Conservation (phyloP, 2,113 vertebrate genomes). For the Myrmophylax atrothorax region DNA sequence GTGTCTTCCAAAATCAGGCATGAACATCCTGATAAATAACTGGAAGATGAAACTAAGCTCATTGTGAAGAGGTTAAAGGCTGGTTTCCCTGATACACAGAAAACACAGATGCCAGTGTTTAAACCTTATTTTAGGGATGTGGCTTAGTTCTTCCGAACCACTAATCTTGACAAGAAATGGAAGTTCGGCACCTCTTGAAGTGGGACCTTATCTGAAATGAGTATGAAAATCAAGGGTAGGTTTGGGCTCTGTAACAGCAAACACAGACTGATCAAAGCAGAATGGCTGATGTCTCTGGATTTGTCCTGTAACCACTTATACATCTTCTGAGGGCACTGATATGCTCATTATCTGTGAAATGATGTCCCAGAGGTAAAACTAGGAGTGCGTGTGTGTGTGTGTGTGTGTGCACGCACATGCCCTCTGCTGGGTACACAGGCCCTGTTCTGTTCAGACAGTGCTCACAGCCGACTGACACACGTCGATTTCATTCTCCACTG, state of each 20-base stretch:
- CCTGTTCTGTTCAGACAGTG: background rate
- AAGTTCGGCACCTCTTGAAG: background rate
- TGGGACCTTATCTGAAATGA: background rate
- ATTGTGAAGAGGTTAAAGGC: background rate
- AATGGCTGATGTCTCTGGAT: background rate
- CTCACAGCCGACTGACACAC: background rate
- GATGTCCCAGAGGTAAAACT: background rate
- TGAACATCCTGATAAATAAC: background rate
- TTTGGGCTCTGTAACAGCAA: background rate
- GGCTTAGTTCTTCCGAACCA: background rate
- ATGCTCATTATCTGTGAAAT: slow-evolving; percentile 21
- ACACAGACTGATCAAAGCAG: background rate
- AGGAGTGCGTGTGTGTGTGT: background rate
- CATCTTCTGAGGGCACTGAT: background rate
- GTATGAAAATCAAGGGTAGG: background rate
- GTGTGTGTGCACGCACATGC: background rate
- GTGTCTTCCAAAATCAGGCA: background rate
- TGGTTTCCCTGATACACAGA: background rate
- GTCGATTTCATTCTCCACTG: background rate
- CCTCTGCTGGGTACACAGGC: background rate
- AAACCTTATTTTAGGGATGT: background rate
- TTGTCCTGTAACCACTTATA: background rate
- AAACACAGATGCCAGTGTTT: background rate
- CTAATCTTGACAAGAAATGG: background rate
- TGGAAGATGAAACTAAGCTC: background rate